Evolutionary conservation across 1,140 invertebrate species (phyloP).

Genomic region (Sweltsa coloradensis): DNA sequence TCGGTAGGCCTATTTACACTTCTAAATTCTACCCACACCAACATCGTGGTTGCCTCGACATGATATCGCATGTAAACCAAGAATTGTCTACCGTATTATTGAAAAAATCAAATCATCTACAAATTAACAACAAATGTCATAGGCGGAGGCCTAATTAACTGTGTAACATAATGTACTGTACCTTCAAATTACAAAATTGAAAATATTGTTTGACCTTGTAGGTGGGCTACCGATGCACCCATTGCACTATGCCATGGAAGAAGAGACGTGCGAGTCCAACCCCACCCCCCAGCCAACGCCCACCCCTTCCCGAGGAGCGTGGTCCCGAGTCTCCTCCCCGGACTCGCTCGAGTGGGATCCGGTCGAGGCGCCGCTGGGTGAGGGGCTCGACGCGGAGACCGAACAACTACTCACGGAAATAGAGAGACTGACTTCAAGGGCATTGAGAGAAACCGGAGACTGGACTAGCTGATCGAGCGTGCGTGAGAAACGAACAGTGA

Average conservation of each 20-base stretch:
- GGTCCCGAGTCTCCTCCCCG: slow-evolving; percentile 38
- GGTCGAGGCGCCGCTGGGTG: slow-evolving; percentile 32
- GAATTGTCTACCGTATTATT: too few relatives aligned
- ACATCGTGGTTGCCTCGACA: too few relatives aligned
- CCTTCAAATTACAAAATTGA: slow-evolving; percentile 17
- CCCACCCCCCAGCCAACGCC: slow-evolving; percentile 10
- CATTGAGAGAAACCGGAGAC: slow-evolving; percentile 37
- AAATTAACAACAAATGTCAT: too few relatives aligned
- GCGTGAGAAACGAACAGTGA: too few relatives aligned
- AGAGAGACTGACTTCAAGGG: slow-evolving; percentile 36
- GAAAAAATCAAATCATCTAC: too few relatives aligned
- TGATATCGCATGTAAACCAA: too few relatives aligned
- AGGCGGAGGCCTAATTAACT: too few relatives aligned
- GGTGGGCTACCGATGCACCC: slow-evolving; percentile 21
- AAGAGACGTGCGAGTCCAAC: slow-evolving; percentile 1
- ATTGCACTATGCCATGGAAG: slow-evolving; percentile 5
- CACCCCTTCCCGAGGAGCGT: slow-evolving; percentile 31
- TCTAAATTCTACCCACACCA: too few relatives aligned
- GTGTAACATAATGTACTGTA: slow-evolving; percentile 3
- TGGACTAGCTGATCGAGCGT: slow-evolving; percentile 17
- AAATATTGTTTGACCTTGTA: slow-evolving; percentile 18
- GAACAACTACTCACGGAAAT: slow-evolving; percentile 38
- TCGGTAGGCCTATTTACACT: too few relatives aligned
- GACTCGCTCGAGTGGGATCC: slow-evolving; percentile 43
- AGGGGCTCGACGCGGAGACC: slow-evolving; percentile 33